Evolutionary conservation across 2,888 invertebrate genomes (phyloP), one percentile per base, ranked within the genome.

Genomic region (Clanis bilineata): DNA sequence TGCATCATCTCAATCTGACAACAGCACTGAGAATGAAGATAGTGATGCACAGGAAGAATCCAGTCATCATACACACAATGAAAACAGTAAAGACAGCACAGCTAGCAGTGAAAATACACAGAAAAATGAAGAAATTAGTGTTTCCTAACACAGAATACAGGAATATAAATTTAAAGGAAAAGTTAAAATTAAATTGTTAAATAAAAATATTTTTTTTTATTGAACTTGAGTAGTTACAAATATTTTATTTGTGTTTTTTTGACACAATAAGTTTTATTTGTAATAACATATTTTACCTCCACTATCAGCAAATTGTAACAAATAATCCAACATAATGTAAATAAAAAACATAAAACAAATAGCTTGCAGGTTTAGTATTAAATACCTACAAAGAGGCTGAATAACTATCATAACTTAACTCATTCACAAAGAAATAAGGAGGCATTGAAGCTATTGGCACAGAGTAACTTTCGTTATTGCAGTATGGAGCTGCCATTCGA

Each of bases 1-100:
- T 58, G 32, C 45, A 39, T 77, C 80, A 44, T 80, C 86, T 63
- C 81, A 85, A 66, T 89, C 90, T 25, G 88, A 83, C n/a, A 81
- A 73, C 64, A 80, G 80, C 60, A 76, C 75, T 61, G 79, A 81
- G 57, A 78, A 82, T 58, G 73, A 77, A 55, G 68, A 74, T 32
- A 67, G 73, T 58, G 67, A 74, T 32, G 67, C 51, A 60, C 62
- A 18, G 18, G 18, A 66, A 32, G 59, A 67, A 41, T 67, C 65
- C 63, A 71, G 68, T 64, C 74, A 79, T 43, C 68, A 68, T 21
- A 73, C 79, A 60, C 36, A 65, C 39, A 56, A 75, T 60, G 43
- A 61, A 63, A 61, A 47, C 57, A 62, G 64, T 61, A 62, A 71
- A 57, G 60, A 58, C 23, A 57, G 44, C 23, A 60, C 22, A 58